A percentile compares a stretch with the other conserved stretches of the same genome.
phyloP scores from a whole-genome alignment of 2,888 invertebrate species.

The Entomobrya proxima region DNA sequence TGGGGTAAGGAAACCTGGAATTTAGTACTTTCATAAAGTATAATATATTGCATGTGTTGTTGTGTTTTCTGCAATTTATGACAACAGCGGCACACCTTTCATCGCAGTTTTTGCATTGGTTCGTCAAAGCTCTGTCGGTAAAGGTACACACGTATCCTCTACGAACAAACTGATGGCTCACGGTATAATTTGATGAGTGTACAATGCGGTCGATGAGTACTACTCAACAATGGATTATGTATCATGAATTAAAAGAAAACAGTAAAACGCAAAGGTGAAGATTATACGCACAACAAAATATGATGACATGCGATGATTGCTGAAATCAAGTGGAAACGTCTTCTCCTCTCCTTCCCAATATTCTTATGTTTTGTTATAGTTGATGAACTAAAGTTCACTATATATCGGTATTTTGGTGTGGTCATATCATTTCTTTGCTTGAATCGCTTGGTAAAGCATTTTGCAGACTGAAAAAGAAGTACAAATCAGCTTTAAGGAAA shows the following conservation, averaged over 20 bases:
- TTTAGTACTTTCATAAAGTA: slow-evolving; percentile 46
- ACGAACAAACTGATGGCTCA: not conserved
- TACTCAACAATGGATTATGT: not conserved
- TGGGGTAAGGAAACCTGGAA: slow-evolving; percentile 38
- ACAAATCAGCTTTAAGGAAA: too few relatives aligned
- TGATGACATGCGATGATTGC: slow-evolving; percentile 55
- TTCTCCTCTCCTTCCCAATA: not conserved
- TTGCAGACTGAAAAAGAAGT: too few relatives aligned
- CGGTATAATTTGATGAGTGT: slow-evolving; percentile 43
- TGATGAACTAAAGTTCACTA: not conserved
- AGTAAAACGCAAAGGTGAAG: not conserved
- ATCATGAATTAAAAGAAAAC: slow-evolving; percentile 10
- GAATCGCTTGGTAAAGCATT: too few relatives aligned
- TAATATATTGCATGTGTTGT: slow-evolving; percentile 25
- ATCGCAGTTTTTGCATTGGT: slow-evolving; percentile 40
- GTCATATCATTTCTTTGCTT: slow-evolving; percentile 31
- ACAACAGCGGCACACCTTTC: slow-evolving; percentile 64
- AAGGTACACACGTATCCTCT: not conserved
- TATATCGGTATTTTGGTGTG: not conserved
- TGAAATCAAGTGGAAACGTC: slow-evolving; percentile 39
- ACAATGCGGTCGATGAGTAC: slow-evolving; percentile 9
- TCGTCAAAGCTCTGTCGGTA: slow-evolving; percentile 25
- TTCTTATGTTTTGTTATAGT: slow-evolving; percentile 24
- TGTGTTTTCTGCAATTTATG: slow-evolving; percentile 62
- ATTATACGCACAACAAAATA: slow-evolving; percentile 8